phyloP scores from a whole-genome alignment of 2,888 invertebrate genomes.

The Ophion obscuratus region DNA sequence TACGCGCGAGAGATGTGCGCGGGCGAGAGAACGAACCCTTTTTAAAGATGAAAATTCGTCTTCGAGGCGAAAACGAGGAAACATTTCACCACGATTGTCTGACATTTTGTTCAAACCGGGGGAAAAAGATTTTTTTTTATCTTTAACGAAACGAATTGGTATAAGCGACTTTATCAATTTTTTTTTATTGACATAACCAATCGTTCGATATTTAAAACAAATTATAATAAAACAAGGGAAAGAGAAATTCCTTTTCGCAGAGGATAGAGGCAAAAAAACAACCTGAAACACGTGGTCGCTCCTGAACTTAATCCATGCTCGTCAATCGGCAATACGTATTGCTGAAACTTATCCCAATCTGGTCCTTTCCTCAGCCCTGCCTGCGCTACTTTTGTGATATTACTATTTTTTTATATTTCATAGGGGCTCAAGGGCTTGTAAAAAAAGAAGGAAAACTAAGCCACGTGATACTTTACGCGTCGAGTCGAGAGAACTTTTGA shows the following conservation, averaged over 20 bases:
- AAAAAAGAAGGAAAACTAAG: slow-evolving; percentile 65
- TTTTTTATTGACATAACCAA: slow-evolving; percentile 39
- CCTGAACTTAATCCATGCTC: slow-evolving; percentile 72
- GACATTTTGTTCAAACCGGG: slow-evolving; percentile 18
- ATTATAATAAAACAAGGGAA: slow-evolving; percentile 25
- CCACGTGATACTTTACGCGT: slow-evolving; percentile 71
- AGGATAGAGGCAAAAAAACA: slow-evolving; percentile 23
- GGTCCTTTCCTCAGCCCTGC: slow-evolving; percentile 80
- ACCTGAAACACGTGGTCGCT: slow-evolving; percentile 74
- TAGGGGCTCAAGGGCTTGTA: slow-evolving; percentile 75
- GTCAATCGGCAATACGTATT: slow-evolving; percentile 66
- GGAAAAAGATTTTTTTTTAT: slow-evolving; percentile 27
- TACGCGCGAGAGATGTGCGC: slow-evolving; percentile 73
- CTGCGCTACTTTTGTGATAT: slow-evolving; percentile 83
- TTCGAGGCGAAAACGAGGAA: slow-evolving; percentile 12
- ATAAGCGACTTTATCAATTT: slow-evolving; percentile 20
- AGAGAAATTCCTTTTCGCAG: slow-evolving; percentile 34
- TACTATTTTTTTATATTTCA: slow-evolving; percentile 81
- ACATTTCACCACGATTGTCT: slow-evolving; percentile 47
- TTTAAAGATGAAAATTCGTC: slow-evolving; percentile 23
- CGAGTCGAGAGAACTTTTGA: slow-evolving; percentile 52
- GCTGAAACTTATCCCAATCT: slow-evolving; percentile 73
- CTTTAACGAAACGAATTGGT: slow-evolving; percentile 38
- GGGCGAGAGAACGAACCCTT: slow-evolving; percentile 66
- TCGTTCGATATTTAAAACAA: slow-evolving; percentile 44